A percentile compares a stretch with the other conserved stretches of the same genome.
phyloP scores from a whole-genome alignment of 92 coral and sea anemone species.

The Zoanthus gigantus region DNA sequence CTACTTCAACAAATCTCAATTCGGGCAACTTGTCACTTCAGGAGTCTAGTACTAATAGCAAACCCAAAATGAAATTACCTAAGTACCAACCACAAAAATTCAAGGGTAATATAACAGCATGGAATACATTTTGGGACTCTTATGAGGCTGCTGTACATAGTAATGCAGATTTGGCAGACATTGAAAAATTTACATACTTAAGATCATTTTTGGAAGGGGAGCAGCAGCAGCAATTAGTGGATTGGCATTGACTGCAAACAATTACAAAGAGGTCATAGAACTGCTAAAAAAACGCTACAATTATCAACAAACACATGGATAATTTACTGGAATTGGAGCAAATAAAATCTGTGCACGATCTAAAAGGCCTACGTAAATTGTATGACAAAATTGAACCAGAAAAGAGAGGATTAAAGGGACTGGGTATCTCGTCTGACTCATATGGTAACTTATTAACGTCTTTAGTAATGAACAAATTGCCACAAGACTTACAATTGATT shows the following conservation, averaged over 20 bases:
- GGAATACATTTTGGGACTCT: slow-evolving; percentile 59
- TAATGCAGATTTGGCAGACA: slow-evolving; percentile 26
- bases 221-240: slow-evolving; percentile 51
- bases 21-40: background rate
- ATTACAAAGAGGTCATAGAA: slow-evolving; percentile 43
- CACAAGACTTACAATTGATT: slow-evolving; percentile 48
- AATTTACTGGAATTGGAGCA: slow-evolving; percentile 38
- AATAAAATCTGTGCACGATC: slow-evolving; percentile 34
- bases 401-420: slow-evolving; percentile 36
- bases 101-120: slow-evolving; percentile 19
- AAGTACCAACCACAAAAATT: slow-evolving; percentile 15
- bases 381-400: slow-evolving; percentile 53
- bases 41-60: background rate
- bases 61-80: background rate
- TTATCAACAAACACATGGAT: slow-evolving; percentile 64
- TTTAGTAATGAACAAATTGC: slow-evolving; percentile 49
- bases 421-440: slow-evolving; percentile 52
- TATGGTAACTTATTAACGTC: slow-evolving; percentile 53
- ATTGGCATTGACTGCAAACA: slow-evolving; percentile 37
- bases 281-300: slow-evolving; percentile 45
- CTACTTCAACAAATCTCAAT: background rate
- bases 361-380: slow-evolving; percentile 28
- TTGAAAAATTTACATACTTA: slow-evolving; percentile 50
- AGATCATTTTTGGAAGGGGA: slow-evolving; percentile 37
- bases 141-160: slow-evolving; percentile 53